Evolutionary conservation across 2,888 invertebrate genomes (phyloP), one percentile per base, ranked within the genome.

Genomic region (Drosophila mayaguana): DNA sequence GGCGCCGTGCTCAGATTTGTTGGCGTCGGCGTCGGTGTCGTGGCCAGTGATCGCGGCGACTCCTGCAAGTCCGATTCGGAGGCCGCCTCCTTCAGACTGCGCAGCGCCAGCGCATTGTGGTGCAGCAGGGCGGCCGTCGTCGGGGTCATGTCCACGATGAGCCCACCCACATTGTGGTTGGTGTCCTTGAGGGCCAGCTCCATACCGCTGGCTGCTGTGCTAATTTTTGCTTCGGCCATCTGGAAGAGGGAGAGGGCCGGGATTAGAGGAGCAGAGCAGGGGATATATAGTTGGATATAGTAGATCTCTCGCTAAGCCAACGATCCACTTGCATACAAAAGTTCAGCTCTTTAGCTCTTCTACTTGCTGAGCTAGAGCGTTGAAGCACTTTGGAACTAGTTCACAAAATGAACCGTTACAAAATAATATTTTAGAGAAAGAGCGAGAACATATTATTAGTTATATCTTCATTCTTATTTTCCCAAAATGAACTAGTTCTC

Each of bases 201-300:
- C 89, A 92, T 91, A 42, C 80, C 87, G 79, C 81, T 84, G 72
- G 87, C 81, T 71, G 90, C 83, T 66, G 89, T 78, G 68, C 89
- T 91, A 62, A 91, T 77, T 69, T 32, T 32, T 14, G 90, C 85
- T 78, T 92, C 92, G 88, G 92, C 90, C 92, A 92, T 92, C 91
- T 91, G 63, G n/a, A 20, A 57, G 25, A 22, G 20, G 2, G 9
- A 25, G 36, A n/a, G 8, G 3, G 6, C 3, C 14, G 18, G 14
- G 25, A 38, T 46, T 46, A 46, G 36, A 36, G 22, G 7, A 6
- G 22, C 11, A 16, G 3, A 2, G 3, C 0, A 2, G 2, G n/a
- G 7, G 3, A n/a, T 40, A 48, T 14, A 12, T 9, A 11, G 6
- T 14, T 40, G 25, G 28, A 28, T 3, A 28, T 8, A 8, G 28